These are phyloP conservation scores for Ginglymostoma cirratum DNA, from an alignment of 2,113 vertebrate species.

Conservation along the genomic window DNA sequence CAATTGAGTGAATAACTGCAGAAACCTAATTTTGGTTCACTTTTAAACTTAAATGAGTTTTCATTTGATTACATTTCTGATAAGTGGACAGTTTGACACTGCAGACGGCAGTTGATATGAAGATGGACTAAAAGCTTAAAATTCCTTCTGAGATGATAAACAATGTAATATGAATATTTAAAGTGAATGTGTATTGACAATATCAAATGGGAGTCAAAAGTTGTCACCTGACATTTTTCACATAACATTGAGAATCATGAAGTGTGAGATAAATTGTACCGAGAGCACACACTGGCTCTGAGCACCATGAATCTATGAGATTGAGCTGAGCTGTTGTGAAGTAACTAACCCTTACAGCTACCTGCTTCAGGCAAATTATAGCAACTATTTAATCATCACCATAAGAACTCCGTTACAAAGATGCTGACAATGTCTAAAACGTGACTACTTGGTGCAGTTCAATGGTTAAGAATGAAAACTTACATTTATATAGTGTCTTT, in stretches of 20 bases:
- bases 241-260: background rate
- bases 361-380: background rate
- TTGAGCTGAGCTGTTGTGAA: no score
- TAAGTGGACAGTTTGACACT: background rate
- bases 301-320: background rate
- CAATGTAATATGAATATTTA: background rate
- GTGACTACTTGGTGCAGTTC: background rate
- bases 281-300: no score
- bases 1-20: background rate
- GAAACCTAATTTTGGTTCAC: background rate
- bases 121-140: background rate
- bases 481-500: background rate
- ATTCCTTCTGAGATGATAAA: background rate
- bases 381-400: background rate
- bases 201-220: background rate
- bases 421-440: background rate
- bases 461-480: background rate
- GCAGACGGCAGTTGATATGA: background rate
- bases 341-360: background rate
- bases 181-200: background rate
- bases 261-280: background rate
- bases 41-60: background rate
- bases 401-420: background rate
- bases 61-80: background rate
- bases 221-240: background rate